phyloP scores from a whole-genome alignment of 2,113 vertebrate species.

The Clupea harengus region DNA sequence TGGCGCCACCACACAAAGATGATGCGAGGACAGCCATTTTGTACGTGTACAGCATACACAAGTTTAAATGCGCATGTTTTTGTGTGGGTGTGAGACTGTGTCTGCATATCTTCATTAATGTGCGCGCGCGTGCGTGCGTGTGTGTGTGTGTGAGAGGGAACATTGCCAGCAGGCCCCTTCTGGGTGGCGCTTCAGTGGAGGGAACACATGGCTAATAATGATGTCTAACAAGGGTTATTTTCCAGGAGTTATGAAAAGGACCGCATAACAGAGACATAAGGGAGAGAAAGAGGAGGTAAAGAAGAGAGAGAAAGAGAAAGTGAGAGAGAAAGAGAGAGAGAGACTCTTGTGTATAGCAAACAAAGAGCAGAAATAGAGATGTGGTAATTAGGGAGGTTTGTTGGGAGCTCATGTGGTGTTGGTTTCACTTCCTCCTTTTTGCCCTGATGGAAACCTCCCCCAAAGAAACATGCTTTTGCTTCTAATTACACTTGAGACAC shows the following conservation, averaged over 20 bases:
- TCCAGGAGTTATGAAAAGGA: background rate
- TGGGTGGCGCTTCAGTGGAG: background rate
- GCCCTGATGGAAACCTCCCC: too few relatives aligned
- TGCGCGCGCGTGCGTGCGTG: background rate
- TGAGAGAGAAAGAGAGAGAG: background rate
- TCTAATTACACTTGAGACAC: too few relatives aligned
- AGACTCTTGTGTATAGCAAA: background rate
- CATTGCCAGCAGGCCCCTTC: conserved; percentile 3
- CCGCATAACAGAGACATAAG: background rate
- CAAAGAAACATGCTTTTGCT: too few relatives aligned
- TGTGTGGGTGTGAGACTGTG: background rate
- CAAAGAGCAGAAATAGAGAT: background rate
- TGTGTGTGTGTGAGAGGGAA: background rate
- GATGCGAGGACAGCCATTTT: background rate
- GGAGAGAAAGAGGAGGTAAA: background rate
- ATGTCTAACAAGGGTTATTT: background rate
- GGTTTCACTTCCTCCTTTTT: background rate
- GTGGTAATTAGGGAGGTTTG: background rate
- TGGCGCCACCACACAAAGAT: background rate
- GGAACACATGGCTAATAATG: background rate
- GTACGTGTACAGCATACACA: too few relatives aligned
- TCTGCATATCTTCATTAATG: background rate
- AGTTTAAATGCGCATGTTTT: background rate
- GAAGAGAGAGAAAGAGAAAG: background rate
- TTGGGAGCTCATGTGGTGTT: background rate